Base-by-base conservation (phyloP, 2,888 invertebrate species). In the Nomada hirtipes region DNA sequence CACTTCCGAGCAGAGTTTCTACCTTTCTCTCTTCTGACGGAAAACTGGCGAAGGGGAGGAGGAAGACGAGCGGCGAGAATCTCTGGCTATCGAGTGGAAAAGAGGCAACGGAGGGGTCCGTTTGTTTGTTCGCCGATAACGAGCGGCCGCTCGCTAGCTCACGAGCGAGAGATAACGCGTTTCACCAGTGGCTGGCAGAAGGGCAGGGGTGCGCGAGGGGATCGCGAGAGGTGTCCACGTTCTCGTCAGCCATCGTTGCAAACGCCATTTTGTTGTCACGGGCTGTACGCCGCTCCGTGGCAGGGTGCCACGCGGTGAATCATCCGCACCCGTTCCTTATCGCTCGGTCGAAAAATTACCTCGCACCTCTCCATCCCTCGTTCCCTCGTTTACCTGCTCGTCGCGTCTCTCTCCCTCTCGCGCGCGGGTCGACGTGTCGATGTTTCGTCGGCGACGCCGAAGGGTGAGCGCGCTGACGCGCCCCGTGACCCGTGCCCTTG, bases 51-150 rank as follows among this genome's bases (percentile, higher is more conserved):
- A 74, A 65, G 69, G 55, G 59, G 71, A 73, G 72, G 82, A 81
- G 69, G 63, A 77, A 78, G 83, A 86, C 83, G 87, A 89, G 87
- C 82, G 36, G 36, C 86, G 73, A 70, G 84, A 70, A 84, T 80
- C 83, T 73, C 74, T 59, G 71, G 60, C 55, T 67, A 73, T 83
- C 79, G 76, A 83, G 75, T 65, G 81, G 72, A 70, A 73, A 85
- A 85, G 85, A 82, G 85, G 81, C 78, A 69, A 64, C 78, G 77
- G 83, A 88, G 85, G 80, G 88, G 75, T 87, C 79, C 87, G 87
- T 84, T 84, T 92, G 90, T 93, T 93, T 92, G 91, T 87, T 91
- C 86, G 77, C 57, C 87, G 92, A 93, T 92, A 92, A 92, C 86
- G 81, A 79, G 55, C 60, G 78, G 60, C 76, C 83, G 88, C 68